Evolutionary conservation across 2,888 invertebrate genomes (phyloP), one percentile per base, ranked within the genome.

Genomic region (Dynastes hyllus): DNA sequence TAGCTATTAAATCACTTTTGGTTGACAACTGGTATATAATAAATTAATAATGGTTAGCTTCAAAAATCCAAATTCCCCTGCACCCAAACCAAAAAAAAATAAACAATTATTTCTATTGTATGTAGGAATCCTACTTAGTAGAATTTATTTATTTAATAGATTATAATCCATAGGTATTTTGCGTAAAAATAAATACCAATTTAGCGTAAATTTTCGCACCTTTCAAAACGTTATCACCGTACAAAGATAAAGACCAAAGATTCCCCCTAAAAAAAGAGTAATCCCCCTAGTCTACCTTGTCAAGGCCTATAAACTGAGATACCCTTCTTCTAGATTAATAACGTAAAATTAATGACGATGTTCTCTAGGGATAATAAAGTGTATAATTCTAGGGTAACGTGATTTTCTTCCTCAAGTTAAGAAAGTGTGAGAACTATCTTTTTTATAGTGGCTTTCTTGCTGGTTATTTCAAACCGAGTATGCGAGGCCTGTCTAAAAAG

Each of bases 161-260:
- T 37, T 3, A 37, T 45, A 45, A 45, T 45, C 9, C 45, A 45
- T 45, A 45, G 45, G 11, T 45, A 45, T 45, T 45, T 45, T 45
- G 45, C 11, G 45, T 45, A 45, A 45, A 45, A 8, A 11, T 45
- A 45, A 45, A 45, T 45, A 37, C 45, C 6, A 11, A 45, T 8
- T 45, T 45, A 45, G 45, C 11, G 45, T 45, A 32, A 71, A 71
- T 27, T 27, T n/a, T 37, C n/a, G 3, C 70, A 71, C 71, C n/a
- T 58, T 37, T 37, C 1, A 71, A 55, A 22, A 55, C 55, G 55
- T 71, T 71, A 37, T 40, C 61, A 75, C 61, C 27, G 61, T 50
- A 75, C 61, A 75, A 75, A 75, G 27, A 27, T 61, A 45, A 75
- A 75, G 73, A 75, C 73, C 73, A 75, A 75, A 75, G 73, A 75